Percentiles rank a stretch among this genome's conserved stretches.
phyloP scores from a whole-genome alignment of 1,140 invertebrate genomes.

The Myzus persicae region DNA sequence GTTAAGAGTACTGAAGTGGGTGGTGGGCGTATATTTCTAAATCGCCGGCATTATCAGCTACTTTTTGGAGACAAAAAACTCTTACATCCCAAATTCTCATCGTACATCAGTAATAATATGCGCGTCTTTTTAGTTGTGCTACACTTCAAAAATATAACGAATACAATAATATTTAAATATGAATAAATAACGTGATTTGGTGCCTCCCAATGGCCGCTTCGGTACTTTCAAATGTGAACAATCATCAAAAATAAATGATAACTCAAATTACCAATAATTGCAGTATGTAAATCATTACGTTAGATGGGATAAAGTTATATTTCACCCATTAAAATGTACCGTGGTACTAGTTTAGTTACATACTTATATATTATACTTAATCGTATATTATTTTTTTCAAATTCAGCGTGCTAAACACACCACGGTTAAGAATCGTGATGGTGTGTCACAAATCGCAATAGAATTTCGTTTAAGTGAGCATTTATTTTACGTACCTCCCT shows the following conservation, averaged over 20 bases:
- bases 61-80: neutral
- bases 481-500: neutral
- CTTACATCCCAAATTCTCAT: neutral
- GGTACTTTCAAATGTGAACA: neutral
- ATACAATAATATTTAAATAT: no score
- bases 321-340: neutral
- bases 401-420: neutral
- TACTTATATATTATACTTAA: neutral
- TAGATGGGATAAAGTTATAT: neutral
- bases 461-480: neutral
- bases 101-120: neutral
- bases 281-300: neutral
- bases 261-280: neutral
- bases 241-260: no score
- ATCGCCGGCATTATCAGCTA: neutral
- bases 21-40: neutral
- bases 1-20: neutral
- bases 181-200: neutral
- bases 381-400: neutral
- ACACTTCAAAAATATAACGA: neutral
- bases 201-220: neutral
- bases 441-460: neutral
- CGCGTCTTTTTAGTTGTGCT: neutral
- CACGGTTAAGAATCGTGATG: neutral
- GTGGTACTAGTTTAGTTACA: no score